Conservation (phyloP, 1,140 invertebrate species). For the Drosophila orosa region DNA sequence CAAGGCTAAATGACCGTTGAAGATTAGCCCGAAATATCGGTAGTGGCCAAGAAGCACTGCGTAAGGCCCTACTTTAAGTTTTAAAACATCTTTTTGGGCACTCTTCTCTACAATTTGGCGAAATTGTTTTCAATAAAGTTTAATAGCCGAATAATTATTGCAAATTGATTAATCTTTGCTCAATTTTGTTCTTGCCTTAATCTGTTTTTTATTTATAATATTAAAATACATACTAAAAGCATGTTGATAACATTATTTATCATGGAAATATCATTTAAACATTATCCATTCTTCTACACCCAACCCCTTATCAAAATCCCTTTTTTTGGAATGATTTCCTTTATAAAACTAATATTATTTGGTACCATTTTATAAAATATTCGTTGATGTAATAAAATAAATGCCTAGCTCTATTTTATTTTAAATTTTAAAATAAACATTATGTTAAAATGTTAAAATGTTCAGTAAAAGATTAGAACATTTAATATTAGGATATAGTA, state of each 20-base stretch:
- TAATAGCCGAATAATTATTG: conserved; percentile 1
- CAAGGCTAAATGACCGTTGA: conserved; percentile 49
- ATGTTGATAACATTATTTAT: neutral
- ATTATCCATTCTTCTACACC: no score
- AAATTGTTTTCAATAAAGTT: conserved; percentile 7
- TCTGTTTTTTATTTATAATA: neutral
- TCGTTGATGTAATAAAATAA: no score
- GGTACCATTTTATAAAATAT: no score
- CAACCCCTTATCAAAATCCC: no score
- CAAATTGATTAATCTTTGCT: conserved; percentile 8
- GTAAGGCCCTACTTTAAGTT: conserved; percentile 20
- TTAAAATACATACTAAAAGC: neutral
- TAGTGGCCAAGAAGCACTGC: conserved; percentile 32
- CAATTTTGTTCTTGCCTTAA: neutral
- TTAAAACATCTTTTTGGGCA: neutral
- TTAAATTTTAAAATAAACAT: neutral
- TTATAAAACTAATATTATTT: no score
- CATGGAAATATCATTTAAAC: neutral
- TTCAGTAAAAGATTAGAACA: neutral
- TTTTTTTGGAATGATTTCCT: no score
- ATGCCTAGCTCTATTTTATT: no score
- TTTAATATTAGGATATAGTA: neutral
- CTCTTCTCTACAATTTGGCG: neutral
- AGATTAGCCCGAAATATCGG: conserved; percentile 55
- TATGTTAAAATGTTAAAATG: neutral